A percentile compares a stretch with the other conserved stretches of the same genome.
These are phyloP conservation scores for Dryas iulia DNA, from an alignment of 1,140 invertebrate genomes.

Conservation along the genomic window DNA sequence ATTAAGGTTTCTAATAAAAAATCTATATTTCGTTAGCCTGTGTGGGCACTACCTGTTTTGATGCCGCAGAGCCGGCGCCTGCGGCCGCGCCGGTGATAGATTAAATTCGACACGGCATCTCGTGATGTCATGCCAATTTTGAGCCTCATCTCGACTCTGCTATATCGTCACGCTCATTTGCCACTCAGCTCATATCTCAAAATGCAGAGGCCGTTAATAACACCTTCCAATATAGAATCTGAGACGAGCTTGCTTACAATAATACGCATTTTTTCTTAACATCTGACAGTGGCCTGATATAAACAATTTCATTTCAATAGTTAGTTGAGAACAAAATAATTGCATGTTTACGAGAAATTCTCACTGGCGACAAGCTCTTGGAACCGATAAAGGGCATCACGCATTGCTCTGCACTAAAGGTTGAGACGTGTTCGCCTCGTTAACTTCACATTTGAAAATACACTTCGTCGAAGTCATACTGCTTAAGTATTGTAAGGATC, in stretches of 20 bases:
- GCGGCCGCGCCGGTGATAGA: slow-evolving; percentile 69
- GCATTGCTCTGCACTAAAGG: slow-evolving; percentile 52
- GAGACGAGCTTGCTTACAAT: slow-evolving; percentile 17
- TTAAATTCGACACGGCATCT: slow-evolving; percentile 77
- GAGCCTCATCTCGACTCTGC: slow-evolving; percentile 47
- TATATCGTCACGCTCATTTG: slow-evolving; percentile 70
- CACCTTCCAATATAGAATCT: slow-evolving; percentile 20
- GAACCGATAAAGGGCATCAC: slow-evolving; percentile 72
- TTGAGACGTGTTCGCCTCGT: slow-evolving; percentile 58
- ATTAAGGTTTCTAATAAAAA: slow-evolving; percentile 48
- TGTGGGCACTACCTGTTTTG: slow-evolving; percentile 69
- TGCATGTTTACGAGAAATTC: slow-evolving; percentile 60
- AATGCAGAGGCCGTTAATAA: slow-evolving; percentile 48
- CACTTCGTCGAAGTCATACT: slow-evolving; percentile 54
- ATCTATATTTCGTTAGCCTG: slow-evolving; percentile 45
- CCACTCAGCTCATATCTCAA: slow-evolving; percentile 48
- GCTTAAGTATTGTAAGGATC: background rate
- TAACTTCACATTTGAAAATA: slow-evolving; percentile 67
- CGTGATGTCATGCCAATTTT: slow-evolving; percentile 74
- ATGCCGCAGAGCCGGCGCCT: slow-evolving; percentile 58
- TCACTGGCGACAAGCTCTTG: slow-evolving; percentile 60
- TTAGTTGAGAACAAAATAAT: slow-evolving; percentile 42
- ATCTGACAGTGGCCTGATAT: background rate
- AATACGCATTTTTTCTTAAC: background rate
- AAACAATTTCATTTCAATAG: slow-evolving; percentile 14